Evolutionary conservation across 2,113 vertebrate species (phyloP), one percentile per base, ranked within the genome.

Genomic region (Amblyopsis rosae): DNA sequence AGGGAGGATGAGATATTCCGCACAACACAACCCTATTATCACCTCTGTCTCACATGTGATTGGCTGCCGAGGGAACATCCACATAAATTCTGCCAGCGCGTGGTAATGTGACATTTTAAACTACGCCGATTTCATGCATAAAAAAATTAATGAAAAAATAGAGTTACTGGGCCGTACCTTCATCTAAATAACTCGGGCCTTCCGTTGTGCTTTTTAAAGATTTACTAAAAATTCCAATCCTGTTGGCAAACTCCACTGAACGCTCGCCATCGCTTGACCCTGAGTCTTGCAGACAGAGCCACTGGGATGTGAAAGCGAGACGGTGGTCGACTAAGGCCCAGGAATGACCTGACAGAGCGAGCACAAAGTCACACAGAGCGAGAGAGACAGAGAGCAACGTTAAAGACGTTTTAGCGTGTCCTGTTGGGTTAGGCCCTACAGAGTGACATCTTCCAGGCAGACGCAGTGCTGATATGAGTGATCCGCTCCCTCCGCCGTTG

Each of bases 371-470:
- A 50, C 15, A 92, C 93, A 69, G 70, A 63, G 73, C 15, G 35
- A 15, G 46, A 58, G 16, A 32, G 17, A 26, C 46, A 58, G 45
- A 67, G n/a, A 32, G 73, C 69, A 81, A 84, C 84, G 79, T 70
- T 86, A 80, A 86, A 80, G 85, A 87, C 88, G 85, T 91, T 94
- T 93, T 88, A 89, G 59, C 77, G 50, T 86, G 88, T 91, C 90
- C 76, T 85, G 86, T 92, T 79, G 71, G 76, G 91, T 91, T 85
- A 90, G 17, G 72, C 79, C 80, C 26, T 57, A 49, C 86, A 92
- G 92, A 94, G 90, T 89, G 92, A 92, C 93, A 88, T 89, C 90
- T 93, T 93, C 86, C 88, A 94, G 92, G 92, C 84, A 90, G 85
- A 88, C 89, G 88, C 86, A 84, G 80, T 86, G 75, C 88, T 88